These are phyloP conservation scores for Digitonthophagus gazella DNA, from an alignment of 2,888 invertebrate species.

Conservation along the genomic window DNA sequence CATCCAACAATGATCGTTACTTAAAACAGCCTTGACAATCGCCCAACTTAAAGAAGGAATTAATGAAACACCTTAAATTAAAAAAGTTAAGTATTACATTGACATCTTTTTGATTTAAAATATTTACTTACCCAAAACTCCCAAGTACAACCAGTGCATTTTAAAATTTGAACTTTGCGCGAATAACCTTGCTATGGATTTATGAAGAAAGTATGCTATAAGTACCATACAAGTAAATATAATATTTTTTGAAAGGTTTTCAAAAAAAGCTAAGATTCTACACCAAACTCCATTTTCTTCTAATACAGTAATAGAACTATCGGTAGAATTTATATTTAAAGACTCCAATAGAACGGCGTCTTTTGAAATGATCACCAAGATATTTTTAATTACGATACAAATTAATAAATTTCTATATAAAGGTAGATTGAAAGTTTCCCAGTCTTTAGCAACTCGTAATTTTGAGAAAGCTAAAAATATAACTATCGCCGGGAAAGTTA, in stretches of 20 bases:
- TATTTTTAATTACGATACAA: conserved; percentile 58
- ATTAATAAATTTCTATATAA: conserved; percentile 62
- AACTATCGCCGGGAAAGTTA: conserved; percentile 59
- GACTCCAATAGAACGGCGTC: conserved; percentile 60
- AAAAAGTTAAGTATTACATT: conserved; percentile 1
- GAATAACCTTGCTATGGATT: conserved; percentile 65
- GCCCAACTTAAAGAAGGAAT: conserved; percentile 60
- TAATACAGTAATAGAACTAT: conserved; percentile 53
- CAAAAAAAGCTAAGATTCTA: conserved; percentile 56
- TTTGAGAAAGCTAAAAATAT: conserved; percentile 58
- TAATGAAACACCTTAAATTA: conserved; percentile 47
- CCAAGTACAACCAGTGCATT: conserved; percentile 52
- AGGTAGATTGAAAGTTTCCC: conserved; percentile 48
- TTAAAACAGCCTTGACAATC: conserved; percentile 52
- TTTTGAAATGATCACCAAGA: conserved; percentile 59
- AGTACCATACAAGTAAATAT: conserved; percentile 70
- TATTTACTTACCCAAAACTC: conserved; percentile 50
- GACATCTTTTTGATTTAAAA: neutral
- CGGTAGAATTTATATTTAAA: conserved; percentile 45
- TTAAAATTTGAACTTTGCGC: conserved; percentile 52
- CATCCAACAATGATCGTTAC: conserved; percentile 62
- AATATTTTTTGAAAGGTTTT: conserved; percentile 56
- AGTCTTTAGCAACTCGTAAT: conserved; percentile 44
- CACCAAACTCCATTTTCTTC: conserved; percentile 55
- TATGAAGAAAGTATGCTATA: conserved; percentile 65